Conservation (phyloP, 2,888 invertebrate species). For the Thyatira batis region DNA sequence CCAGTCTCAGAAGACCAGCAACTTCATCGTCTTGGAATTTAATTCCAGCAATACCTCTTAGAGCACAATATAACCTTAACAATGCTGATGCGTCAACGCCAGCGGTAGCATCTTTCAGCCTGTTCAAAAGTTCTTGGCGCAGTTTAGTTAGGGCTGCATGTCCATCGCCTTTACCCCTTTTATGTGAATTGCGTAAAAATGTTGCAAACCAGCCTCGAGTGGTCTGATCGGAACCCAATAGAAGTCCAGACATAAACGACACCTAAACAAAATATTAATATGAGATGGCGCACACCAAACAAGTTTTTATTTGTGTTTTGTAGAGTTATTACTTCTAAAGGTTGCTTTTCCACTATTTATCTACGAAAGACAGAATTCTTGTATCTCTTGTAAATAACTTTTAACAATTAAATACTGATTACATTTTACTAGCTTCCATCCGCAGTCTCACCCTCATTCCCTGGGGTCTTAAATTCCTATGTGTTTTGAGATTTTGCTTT, state of each 20-base stretch:
- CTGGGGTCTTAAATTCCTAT: too few species aligned
- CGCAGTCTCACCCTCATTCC: too few species aligned
- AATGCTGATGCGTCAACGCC: conserved; percentile 94
- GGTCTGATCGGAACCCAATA: conserved; percentile 94
- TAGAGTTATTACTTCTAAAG: not conserved
- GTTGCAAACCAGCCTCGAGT: conserved; percentile 96
- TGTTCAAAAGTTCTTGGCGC: conserved; percentile 88
- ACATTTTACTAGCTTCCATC: too few species aligned
- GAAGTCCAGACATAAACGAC: conserved; percentile 93
- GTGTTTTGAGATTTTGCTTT: too few species aligned
- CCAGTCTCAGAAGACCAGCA: conserved; percentile 89
- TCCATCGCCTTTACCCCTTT: conserved; percentile 89
- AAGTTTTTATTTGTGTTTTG: too few species aligned
- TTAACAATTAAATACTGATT: too few species aligned
- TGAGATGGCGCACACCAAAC: too few species aligned
- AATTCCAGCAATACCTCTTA: conserved; percentile 95
- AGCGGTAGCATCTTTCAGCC: conserved; percentile 86
- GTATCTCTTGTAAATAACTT: too few species aligned
- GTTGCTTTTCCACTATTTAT: too few species aligned
- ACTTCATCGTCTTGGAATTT: conserved; percentile 97
- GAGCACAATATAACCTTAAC: conserved; percentile 93
- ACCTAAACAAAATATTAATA: conserved; percentile 70
- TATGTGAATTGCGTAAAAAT: conserved; percentile 93
- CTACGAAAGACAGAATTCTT: too few species aligned
- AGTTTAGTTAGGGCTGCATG: conserved; percentile 85